Base-by-base conservation (phyloP, 1,140 invertebrate species). In the Panagrolaimus sp. region DNA sequence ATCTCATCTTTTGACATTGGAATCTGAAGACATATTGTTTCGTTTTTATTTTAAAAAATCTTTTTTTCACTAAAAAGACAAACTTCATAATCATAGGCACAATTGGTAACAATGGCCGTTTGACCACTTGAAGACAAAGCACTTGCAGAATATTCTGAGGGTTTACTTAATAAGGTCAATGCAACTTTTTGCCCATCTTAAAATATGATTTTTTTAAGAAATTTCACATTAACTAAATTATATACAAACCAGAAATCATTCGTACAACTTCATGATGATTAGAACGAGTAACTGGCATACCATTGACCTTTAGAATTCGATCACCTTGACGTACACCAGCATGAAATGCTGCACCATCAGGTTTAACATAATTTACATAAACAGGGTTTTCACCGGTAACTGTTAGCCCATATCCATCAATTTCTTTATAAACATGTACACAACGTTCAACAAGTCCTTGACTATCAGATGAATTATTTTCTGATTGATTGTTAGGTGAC, bases 351-450 rank as follows among this genome's bases (percentile, higher is more conserved):
- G 67, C 72, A 20, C 72, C 72, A 38, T 70, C 62, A 20, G 51
- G 62, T 31, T 74, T 74, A 42, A 74, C 62, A 16, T 61, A 67
- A 81, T 95, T 91, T 47, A 98, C 93, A 85, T 90, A 94, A 48
- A 98, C 93, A 14, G 95, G 95, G 84, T 96, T 95, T 84, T 97
- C 93, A 61, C 94, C 94, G 83, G 91, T 90, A 76, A 98, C 92
- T 82, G 95, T 96, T 88, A 98, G 91, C 57, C 94, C 94, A 85
- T 95, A 98, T 53, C 94, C 93, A 78, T 90, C 90, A 71, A 92
- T 91, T 86, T 97, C 93, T 80, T 90, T 89, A 75, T 91, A 89
- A 74, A 96, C 89, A 72, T 92, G 90, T 71, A 96, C 89, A 78
- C 81, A 83, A 14, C 85, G 78, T 75, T 86, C 83, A 20, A 84